Evolutionary conservation across 2,113 vertebrate genomes (phyloP), one percentile per base, ranked within the genome.

Genomic region (Perccottus glenii): DNA sequence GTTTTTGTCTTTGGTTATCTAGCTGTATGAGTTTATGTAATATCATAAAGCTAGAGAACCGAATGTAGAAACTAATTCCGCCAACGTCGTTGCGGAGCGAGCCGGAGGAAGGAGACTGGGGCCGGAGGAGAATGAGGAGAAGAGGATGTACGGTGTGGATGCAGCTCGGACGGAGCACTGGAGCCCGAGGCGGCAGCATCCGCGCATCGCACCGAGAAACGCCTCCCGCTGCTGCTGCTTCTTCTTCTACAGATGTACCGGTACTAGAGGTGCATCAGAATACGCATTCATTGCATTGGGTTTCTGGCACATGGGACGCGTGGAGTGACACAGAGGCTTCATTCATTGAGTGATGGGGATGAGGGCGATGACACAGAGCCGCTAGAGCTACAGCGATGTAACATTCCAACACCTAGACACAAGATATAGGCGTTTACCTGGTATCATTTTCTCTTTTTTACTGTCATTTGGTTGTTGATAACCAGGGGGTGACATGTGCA

Each of bases 1-100:
- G 95, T 94, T 96, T 95, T 93, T 96, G 89, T 97, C 96, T 97
- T 97, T 97, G 96, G 96, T 97, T 97, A 96, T 96, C 96, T 97
- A 97, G 96, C 96, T 97, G 96, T 97, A 96, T 97, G 96, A 97
- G 96, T 96, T 94, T 94, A 93, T 94, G 91, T 92, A 94, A 95
- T 95, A 93, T 97, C 96, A 97, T 97, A 97, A 97, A 97, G 96
- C 96, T 97, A 96, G 96, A 96, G 94, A 97, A 97, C 96, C 96
- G 96, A 97, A 97, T 93, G 96, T 96, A 96, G 83, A 94, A 96
- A 96, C 94, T 94, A 87, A 35, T 94, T 81, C 92, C 51, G 75
- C 78, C 35, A 80, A 88, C 92, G 81, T 92, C 92, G 70, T 63
- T 66, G 67, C 27, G 67, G 43, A 2, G 61, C 50, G 81, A 78